These are phyloP conservation scores for Lordiphosa stackelbergi DNA, from an alignment of 1,140 invertebrate genomes.

Conservation along the genomic window DNA sequence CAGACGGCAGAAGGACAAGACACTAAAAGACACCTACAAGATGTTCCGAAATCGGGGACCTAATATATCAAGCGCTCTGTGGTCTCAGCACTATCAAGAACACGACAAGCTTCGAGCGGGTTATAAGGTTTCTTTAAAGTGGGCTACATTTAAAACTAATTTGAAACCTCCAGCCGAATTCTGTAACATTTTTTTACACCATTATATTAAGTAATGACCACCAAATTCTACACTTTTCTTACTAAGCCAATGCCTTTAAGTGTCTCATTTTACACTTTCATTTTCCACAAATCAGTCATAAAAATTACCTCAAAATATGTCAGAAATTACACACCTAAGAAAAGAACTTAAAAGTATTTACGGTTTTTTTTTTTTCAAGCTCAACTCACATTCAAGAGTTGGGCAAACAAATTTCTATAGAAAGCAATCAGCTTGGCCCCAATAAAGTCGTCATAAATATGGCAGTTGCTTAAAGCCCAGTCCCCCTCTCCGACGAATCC, in stretches of 20 bases:
- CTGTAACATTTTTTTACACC: too few relatives aligned
- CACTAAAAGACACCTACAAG: too few relatives aligned
- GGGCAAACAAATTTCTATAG: slow-evolving; percentile 16
- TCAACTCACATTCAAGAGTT: slow-evolving; percentile 5
- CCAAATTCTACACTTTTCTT: not conserved
- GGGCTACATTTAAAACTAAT: too few relatives aligned
- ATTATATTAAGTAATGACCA: not conserved
- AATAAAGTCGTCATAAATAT: slow-evolving; percentile 53
- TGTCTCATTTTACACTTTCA: not conserved
- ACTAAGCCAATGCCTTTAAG: not conserved
- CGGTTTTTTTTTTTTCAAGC: slow-evolving; percentile 14
- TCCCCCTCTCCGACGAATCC: slow-evolving; percentile 16
- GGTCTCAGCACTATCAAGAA: too few relatives aligned
- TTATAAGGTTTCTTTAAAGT: too few relatives aligned
- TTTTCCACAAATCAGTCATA: too few relatives aligned
- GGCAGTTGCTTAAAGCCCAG: slow-evolving; percentile 24
- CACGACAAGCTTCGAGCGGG: too few relatives aligned
- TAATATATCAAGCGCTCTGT: too few relatives aligned
- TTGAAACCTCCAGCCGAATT: too few relatives aligned
- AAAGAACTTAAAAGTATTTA: not conserved
- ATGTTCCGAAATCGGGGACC: too few relatives aligned
- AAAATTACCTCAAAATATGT: not conserved
- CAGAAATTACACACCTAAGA: not conserved
- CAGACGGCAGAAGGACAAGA: too few relatives aligned
- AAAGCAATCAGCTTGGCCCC: slow-evolving; percentile 38